Percentiles rank a stretch among this genome's conserved stretches.
These are phyloP conservation scores for Callaeas wilsoni DNA, from an alignment of 2,113 vertebrate genomes.

Conservation along the genomic window DNA sequence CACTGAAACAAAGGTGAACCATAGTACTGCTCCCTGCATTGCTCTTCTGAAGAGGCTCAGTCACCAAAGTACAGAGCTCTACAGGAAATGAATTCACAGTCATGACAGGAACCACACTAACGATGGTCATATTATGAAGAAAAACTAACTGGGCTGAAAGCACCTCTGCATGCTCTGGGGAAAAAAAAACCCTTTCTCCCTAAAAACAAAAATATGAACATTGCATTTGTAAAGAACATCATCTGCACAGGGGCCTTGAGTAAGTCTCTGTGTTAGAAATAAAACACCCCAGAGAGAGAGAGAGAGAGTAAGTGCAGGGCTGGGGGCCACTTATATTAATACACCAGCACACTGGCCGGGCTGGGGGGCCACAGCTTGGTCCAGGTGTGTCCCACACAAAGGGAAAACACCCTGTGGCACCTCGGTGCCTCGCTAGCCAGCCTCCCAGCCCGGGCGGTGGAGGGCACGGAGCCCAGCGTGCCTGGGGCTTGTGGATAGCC, in stretches of 20 bases:
- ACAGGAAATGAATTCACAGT: not conserved
- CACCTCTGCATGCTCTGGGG: not conserved
- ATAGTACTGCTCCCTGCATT: not conserved
- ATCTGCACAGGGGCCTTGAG: not conserved
- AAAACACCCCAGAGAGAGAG: not conserved
- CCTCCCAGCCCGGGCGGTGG: no score
- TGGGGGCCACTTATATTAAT: no score
- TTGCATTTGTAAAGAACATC: not conserved
- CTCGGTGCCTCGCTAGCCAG: no score
- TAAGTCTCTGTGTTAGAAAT: not conserved
- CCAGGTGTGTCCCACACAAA: no score
- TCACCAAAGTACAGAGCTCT: not conserved
- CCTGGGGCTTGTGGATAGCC: no score
- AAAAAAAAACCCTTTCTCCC: not conserved
- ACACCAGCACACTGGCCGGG: no score
- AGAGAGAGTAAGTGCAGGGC: not conserved
- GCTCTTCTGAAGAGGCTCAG: not conserved
- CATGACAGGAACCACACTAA: not conserved
- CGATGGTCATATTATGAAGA: not conserved
- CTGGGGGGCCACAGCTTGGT: no score
- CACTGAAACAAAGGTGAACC: not conserved
- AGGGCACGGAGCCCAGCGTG: no score
- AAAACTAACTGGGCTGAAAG: not conserved
- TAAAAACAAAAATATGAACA: not conserved
- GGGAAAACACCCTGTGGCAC: no score